A percentile compares a stretch with the other conserved stretches of the same genome.
phyloP scores from a whole-genome alignment of 2,113 vertebrate species.

The Antigone vipio region DNA sequence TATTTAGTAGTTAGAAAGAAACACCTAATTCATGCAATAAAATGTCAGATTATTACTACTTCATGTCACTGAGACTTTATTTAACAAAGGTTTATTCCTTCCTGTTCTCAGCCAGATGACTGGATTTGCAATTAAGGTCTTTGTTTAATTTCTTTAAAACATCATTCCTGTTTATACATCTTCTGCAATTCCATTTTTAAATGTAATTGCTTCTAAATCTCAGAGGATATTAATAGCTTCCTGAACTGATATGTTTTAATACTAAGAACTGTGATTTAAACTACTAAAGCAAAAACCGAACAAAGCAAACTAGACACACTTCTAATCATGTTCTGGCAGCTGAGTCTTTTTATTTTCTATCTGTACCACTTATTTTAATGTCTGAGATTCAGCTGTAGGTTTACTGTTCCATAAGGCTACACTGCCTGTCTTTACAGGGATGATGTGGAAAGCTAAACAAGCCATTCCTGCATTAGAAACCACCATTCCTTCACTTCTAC shows the following conservation, averaged over 20 bases:
- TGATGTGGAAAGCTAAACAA: background rate
- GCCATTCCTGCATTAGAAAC: background rate
- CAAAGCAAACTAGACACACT: conserved; percentile 31
- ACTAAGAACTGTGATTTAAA: conserved; percentile 51
- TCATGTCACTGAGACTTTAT: conserved; percentile 24
- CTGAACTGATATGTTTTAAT: conserved; percentile 64
- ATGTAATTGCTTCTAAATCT: conserved; percentile 74
- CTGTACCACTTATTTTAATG: background rate
- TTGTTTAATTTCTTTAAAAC: conserved; percentile 76
- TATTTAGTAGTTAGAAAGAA: conserved; percentile 11
- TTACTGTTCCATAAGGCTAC: background rate
- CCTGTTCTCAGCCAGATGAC: conserved; percentile 52
- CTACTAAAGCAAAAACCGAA: conserved; percentile 35
- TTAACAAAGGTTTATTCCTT: conserved; percentile 67
- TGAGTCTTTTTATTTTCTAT: background rate
- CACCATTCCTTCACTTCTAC: background rate
- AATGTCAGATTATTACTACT: conserved; percentile 57
- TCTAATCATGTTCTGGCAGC: background rate
- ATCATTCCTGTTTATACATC: conserved; percentile 66
- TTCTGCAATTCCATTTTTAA: conserved; percentile 59
- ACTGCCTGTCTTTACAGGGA: background rate
- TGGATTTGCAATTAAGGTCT: conserved; percentile 70
- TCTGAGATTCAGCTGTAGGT: background rate
- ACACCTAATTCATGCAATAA: conserved; percentile 30
- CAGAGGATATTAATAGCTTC: conserved; percentile 62